phyloP scores from a whole-genome alignment of 2,113 vertebrate species.

The Glaucidium brasilianum region DNA sequence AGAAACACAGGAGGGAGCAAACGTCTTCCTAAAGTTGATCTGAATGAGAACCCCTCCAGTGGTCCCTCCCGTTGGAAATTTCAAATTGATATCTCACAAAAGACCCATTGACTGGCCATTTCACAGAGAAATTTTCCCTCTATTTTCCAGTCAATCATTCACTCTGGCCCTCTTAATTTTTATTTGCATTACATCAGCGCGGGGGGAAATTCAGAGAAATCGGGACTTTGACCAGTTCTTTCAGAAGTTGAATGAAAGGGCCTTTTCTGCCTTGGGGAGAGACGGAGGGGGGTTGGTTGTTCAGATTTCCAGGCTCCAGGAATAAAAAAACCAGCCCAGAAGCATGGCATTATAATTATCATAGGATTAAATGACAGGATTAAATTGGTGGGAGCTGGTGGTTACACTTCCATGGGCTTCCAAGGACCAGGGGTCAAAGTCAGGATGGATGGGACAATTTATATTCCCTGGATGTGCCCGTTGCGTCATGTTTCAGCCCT shows the following conservation, averaged over 20 bases:
- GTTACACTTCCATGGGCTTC: background rate
- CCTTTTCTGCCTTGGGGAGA: background rate
- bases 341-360: background rate
- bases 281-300: background rate
- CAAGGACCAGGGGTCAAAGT: background rate
- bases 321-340: background rate
- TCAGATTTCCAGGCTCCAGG: background rate
- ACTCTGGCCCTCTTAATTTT: background rate
- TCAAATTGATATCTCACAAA: background rate
- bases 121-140: background rate
- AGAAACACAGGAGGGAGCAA: background rate
- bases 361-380: background rate
- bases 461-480: rapidly evolving
- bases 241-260: background rate
- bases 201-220: background rate
- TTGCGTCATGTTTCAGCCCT: too few relatives aligned
- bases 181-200: background rate
- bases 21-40: background rate
- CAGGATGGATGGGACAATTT: background rate
- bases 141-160: background rate
- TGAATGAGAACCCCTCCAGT: background rate
- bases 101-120: background rate
- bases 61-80: background rate
- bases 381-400: background rate
- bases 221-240: background rate